Conservation (phyloP, 2,113 vertebrate species). For the Mixornis gularis region DNA sequence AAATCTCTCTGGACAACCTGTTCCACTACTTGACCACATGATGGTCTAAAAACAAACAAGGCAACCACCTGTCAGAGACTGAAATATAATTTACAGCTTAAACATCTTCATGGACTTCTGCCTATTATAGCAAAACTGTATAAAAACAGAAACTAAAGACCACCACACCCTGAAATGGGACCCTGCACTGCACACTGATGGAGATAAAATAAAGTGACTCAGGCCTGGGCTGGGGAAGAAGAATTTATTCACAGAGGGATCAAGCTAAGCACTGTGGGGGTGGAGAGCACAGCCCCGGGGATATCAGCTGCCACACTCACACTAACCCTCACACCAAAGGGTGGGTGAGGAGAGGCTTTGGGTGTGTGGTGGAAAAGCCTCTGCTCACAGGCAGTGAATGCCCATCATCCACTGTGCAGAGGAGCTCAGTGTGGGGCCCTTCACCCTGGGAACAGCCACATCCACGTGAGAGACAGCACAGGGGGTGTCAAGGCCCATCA, state of each 20-base stretch:
- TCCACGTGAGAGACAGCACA: background rate
- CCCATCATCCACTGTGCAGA: background rate
- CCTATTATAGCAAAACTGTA: background rate
- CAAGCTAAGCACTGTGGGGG: background rate
- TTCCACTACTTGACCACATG: background rate
- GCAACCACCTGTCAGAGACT: background rate
- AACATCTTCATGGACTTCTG: no score
- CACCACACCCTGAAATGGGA: background rate
- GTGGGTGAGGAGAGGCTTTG: background rate
- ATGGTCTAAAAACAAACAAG: background rate
- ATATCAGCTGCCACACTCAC: background rate
- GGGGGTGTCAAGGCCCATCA: no score
- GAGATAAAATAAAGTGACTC: background rate
- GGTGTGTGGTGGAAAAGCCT: background rate
- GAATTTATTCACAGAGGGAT: background rate
- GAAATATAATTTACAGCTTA: background rate
- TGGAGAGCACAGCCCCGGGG: no score
- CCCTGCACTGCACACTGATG: background rate
- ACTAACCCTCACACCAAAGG: background rate
- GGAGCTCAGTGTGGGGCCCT: background rate
- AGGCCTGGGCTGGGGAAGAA: background rate
- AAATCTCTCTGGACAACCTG: background rate
- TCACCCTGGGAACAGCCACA: fast-evolving
- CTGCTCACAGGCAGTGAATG: background rate
- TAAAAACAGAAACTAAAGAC: background rate